Base-by-base conservation (phyloP, 2,888 invertebrate genomes). In the Helicoverpa assulta region DNA sequence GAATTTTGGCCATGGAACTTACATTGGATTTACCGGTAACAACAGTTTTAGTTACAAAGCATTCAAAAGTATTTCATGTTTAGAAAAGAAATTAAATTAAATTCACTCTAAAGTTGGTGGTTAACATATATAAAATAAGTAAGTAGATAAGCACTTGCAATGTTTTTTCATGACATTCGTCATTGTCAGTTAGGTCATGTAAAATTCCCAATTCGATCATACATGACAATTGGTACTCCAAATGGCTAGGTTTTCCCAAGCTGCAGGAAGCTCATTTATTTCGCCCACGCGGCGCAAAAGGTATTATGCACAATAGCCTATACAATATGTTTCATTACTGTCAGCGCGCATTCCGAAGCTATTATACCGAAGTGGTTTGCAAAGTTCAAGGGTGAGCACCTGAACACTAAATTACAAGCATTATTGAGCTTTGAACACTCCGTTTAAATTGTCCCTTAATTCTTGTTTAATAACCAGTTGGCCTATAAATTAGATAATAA, bases 381-480 rank as follows among this genome's bases (percentile, higher is more conserved):
- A 81, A 72, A 80, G 76, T 67, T 80, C 80, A 80, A 81, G 76
- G 79, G 67, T 71, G 67, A 66, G 53, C 57, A 56, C 65, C 65
- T 74, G 51, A 60, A 54, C 76, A 70, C 16, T 78, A 69, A 75
- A 78, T 75, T 78, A 75, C 26, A 26, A 62, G 19, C 16, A 68
- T 50, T 67, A 70, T 62, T 67, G 57, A 60, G 29, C 43, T 56
- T 74, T 56, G 29, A 37, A 51, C 29, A 47, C 37, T 59, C 53
- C 47, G 68, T 58, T 40, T 59, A 63, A 55, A 69, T 59, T 61
- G 54, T 65, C 69, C 59, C 51, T 76, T 67, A 73, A 67, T 62
- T 60, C 53, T 73, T 61, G 53, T 60, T 47, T 75, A 75, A 71
- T 78, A 79, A 64, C 63, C n/a, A 6, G 71, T 65, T 67, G 37